These are phyloP conservation scores for Eidolon helvum DNA, from an alignment of 2,113 vertebrate genomes.

Conservation along the genomic window DNA sequence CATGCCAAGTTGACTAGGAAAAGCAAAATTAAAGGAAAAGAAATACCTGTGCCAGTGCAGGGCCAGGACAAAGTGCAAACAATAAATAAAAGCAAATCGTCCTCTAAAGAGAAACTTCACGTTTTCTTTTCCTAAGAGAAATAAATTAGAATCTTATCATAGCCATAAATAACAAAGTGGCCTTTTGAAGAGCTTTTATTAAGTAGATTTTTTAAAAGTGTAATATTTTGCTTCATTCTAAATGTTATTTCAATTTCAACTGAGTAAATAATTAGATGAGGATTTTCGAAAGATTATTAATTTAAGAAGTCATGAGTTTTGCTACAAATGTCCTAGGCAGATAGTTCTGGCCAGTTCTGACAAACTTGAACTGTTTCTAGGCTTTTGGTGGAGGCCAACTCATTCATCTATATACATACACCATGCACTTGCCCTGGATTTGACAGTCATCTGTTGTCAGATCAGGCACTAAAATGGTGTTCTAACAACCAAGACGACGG, in stretches of 20 bases:
- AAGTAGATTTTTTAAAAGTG: neutral
- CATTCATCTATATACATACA: fast-evolving
- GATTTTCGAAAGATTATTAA: neutral
- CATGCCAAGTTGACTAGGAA: neutral
- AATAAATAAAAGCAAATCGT: fast-evolving
- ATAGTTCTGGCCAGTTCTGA: neutral
- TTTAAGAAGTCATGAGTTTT: neutral
- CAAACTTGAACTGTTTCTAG: neutral
- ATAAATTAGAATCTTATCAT: neutral
- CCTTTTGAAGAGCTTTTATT: neutral
- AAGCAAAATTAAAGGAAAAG: neutral
- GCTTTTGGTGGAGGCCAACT: neutral
- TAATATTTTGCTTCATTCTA: neutral
- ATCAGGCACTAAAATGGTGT: fast-evolving
- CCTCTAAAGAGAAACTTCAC: no score
- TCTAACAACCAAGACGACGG: neutral
- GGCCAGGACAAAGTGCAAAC: neutral
- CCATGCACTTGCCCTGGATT: fast-evolving
- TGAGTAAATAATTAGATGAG: neutral
- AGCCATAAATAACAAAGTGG: neutral
- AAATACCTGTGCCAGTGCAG: fast-evolving
- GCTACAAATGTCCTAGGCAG: neutral
- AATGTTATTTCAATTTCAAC: neutral
- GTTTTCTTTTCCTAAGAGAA: neutral
- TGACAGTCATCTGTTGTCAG: neutral